phyloP scores from a whole-genome alignment of 1,140 invertebrate species.

The Magallana ariakensis region DNA sequence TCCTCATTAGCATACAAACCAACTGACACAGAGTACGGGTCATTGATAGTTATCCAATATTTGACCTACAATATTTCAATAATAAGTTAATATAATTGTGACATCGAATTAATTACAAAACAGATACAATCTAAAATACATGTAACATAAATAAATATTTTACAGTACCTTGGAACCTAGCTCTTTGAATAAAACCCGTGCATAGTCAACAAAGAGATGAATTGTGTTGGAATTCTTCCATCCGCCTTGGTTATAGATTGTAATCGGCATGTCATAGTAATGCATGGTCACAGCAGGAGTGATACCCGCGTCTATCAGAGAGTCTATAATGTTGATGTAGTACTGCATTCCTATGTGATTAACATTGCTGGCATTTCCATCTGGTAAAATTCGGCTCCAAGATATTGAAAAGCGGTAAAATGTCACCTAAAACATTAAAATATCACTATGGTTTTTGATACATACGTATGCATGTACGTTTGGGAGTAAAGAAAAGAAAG shows the following conservation, averaged over 20 bases:
- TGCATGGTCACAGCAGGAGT: constrained; percentile 81
- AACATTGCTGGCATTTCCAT: constrained; percentile 58
- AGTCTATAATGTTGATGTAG: constrained; percentile 72
- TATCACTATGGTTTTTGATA: not conserved
- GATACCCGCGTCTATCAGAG: constrained; percentile 67
- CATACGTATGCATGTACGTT: too few relatives aligned
- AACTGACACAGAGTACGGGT: constrained; percentile 71
- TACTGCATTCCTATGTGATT: constrained; percentile 68
- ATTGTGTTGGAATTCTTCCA: constrained; percentile 82
- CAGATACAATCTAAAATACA: too few relatives aligned
- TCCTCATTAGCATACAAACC: constrained; percentile 49
- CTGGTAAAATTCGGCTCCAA: constrained; percentile 73
- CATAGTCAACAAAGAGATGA: constrained; percentile 81
- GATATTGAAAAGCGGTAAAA: constrained; percentile 75
- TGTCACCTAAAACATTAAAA: constrained; percentile 61
- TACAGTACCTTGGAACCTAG: constrained; percentile 76
- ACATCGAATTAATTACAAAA: too few relatives aligned
- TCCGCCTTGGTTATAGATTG: constrained; percentile 76
- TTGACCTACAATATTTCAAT: constrained; percentile 69
- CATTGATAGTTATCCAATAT: constrained; percentile 80
- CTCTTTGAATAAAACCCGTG: constrained; percentile 75
- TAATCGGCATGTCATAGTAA: constrained; percentile 80
- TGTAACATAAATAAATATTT: too few relatives aligned
- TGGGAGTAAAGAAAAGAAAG: not conserved
- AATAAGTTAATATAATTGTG: too few relatives aligned